Evolutionary conservation across 2,113 vertebrate genomes (phyloP), one percentile per base, ranked within the genome.

Genomic region (Planiliza haematocheilus): DNA sequence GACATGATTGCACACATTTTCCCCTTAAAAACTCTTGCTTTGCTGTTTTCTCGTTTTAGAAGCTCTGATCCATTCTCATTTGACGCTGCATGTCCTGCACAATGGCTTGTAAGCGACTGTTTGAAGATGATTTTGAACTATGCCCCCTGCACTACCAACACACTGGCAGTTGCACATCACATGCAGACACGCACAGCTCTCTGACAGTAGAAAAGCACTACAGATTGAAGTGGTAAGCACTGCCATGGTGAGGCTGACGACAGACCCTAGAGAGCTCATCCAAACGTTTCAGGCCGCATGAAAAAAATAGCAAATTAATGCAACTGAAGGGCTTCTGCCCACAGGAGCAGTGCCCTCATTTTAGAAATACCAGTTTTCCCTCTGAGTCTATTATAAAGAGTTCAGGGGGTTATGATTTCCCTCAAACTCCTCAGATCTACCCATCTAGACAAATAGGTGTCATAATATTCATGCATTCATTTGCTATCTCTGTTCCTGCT

Each of bases 291-390:
- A 93, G 91, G 88, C 82, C 61, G 69, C 86, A 85, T 87, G 88
- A 58, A 91, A 94, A 94, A 93, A 94, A 93, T 93, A 90, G 91
- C 88, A 89, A 92, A 93, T 94, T 91, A 93, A 94, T 94, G 89
- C 91, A 86, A 92, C 77, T 93, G 92, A 92, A 94, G 93, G 70
- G 88, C 76, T 78, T 76, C 86, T 87, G 77, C 88, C 90, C 86
- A 87, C 89, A 84, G 84, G 89, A 88, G 91, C 79, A 68, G 34
- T 80, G 90, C 82, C 89, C 92, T 92, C 79, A 59, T 91, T 92
- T 87, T 69, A 84, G 38, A 87, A 87, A 91, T 80, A 83, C 72
- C 46, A 46, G 36, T 70, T 80, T 85, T 69, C 43, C 64, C 63
- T 53, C 74, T 62, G 74, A 77, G 78, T 89, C 77, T 82, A 83